A percentile compares a stretch with the other conserved stretches of the same genome.
Evolutionary conservation across 2,113 vertebrate genomes (phyloP).

Genomic region (Labrus mixtus): DNA sequence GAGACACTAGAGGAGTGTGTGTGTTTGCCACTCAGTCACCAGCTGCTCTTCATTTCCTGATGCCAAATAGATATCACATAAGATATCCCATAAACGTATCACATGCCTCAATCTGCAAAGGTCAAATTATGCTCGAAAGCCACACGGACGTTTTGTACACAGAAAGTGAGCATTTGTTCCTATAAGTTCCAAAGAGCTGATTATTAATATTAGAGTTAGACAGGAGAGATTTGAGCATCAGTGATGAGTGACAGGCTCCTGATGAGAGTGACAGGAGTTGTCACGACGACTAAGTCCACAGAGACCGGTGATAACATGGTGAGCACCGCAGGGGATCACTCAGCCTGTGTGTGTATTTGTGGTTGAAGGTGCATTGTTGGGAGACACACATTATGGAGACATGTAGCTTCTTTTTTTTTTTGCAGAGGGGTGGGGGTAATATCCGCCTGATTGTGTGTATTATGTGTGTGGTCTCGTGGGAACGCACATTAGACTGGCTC

Average conservation of each 20-base stretch:
- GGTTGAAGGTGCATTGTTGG: constrained; percentile 40
- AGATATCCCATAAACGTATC: constrained; percentile 62
- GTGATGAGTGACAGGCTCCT: constrained; percentile 44
- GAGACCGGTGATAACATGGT: constrained; percentile 71
- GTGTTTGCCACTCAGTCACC: constrained; percentile 60
- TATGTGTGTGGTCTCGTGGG: constrained; percentile 58
- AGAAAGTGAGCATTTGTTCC: constrained; percentile 18
- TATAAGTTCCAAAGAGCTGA: background rate
- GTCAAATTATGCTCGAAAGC: constrained; percentile 50
- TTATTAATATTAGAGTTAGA: background rate
- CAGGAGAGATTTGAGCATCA: constrained; percentile 27
- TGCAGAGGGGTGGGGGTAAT: constrained; percentile 13
- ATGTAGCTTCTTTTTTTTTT: constrained; percentile 22
- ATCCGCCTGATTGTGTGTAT: constrained; percentile 48
- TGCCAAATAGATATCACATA: constrained; percentile 71
- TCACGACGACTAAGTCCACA: constrained; percentile 47
- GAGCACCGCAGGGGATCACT: constrained; percentile 57
- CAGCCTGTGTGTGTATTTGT: constrained; percentile 34
- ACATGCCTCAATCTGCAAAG: constrained; percentile 38
- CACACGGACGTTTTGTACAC: background rate
- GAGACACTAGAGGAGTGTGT: constrained; percentile 48
- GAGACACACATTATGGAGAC: constrained; percentile 23
- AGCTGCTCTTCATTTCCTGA: constrained; percentile 80
- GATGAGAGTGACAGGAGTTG: constrained; percentile 57
- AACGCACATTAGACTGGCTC: constrained; percentile 84